phyloP scores from a whole-genome alignment of 1,140 invertebrate species.

The Phortica variegata region DNA sequence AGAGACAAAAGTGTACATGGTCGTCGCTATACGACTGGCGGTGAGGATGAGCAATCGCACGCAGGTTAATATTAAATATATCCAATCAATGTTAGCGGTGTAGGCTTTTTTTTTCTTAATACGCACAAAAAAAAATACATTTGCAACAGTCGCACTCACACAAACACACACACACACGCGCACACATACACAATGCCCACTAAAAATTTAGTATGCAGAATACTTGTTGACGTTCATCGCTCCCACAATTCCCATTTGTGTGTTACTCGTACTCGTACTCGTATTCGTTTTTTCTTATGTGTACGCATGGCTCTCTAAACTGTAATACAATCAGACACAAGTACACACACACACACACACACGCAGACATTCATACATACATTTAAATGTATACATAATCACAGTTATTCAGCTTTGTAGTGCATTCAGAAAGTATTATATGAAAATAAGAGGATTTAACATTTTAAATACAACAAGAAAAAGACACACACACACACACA shows the following conservation, averaged over 20 bases:
- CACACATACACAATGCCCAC: background rate
- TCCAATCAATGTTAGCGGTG: background rate
- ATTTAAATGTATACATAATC: background rate
- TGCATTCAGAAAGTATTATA: too few relatives aligned
- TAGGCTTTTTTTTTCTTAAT: background rate
- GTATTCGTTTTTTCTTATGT: too few relatives aligned
- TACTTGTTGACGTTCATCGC: background rate
- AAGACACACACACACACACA: too few relatives aligned
- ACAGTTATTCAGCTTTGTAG: too few relatives aligned
- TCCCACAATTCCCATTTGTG: too few relatives aligned
- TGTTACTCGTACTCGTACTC: too few relatives aligned
- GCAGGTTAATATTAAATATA: conserved; percentile 61
- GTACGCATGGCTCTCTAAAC: background rate
- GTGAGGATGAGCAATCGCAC: conserved; percentile 71
- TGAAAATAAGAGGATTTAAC: too few relatives aligned
- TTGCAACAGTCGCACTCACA: background rate
- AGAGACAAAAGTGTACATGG: conserved; percentile 69
- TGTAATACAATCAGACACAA: background rate
- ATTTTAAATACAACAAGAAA: too few relatives aligned
- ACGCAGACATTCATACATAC: too few relatives aligned
- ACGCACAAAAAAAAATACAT: background rate
- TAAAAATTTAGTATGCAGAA: background rate
- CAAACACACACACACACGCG: background rate
- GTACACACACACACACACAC: conserved; percentile 7
- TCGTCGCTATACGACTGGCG: conserved; percentile 70